Conservation (phyloP, 2,888 invertebrate genomes). For the Acleris literana region DNA sequence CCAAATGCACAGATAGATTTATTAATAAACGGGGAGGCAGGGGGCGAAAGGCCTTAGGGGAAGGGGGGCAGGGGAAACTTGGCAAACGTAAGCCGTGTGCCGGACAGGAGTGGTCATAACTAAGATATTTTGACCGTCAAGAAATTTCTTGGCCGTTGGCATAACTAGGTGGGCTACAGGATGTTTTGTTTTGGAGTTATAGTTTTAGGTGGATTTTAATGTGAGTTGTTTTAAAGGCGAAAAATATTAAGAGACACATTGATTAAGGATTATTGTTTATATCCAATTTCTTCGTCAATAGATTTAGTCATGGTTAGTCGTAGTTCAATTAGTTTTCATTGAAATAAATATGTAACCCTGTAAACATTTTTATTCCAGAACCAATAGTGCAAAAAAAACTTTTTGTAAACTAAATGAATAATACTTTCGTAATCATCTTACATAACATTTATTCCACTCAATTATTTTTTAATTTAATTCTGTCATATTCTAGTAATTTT, state of each 20-base stretch:
- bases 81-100: slow-evolving; percentile 79
- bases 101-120: slow-evolving; percentile 83
- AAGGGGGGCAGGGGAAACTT: slow-evolving; percentile 65
- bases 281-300: no score
- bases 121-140: slow-evolving; percentile 83
- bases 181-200: slow-evolving; percentile 50
- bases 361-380: no score
- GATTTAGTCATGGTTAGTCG: no score
- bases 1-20: slow-evolving; percentile 80
- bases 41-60: slow-evolving; percentile 67
- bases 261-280: not conserved
- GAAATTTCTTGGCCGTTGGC: slow-evolving; percentile 76
- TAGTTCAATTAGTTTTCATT: no score
- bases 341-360: no score
- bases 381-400: no score
- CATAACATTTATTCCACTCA: no score
- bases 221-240: not conserved
- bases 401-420: no score
- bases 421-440: no score
- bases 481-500: no score
- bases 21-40: slow-evolving; percentile 71
- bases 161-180: slow-evolving; percentile 64
- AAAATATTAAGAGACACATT: not conserved
- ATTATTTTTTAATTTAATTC: no score
- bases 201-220: slow-evolving; percentile 20